Evolutionary conservation across 2,113 vertebrate species (phyloP).

Genomic region (Hydrochoerus hydrochaeris): DNA sequence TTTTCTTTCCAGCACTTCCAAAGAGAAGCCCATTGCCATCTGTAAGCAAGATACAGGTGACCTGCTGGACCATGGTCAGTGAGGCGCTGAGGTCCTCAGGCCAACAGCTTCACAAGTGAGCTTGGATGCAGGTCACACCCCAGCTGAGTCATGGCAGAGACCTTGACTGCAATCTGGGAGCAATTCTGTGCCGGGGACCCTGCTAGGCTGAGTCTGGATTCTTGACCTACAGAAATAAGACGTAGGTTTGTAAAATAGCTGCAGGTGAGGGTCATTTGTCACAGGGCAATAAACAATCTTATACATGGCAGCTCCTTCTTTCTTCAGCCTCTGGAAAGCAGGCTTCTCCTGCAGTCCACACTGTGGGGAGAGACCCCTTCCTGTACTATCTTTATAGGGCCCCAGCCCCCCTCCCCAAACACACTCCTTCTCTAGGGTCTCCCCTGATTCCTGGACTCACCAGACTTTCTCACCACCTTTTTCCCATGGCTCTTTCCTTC

Average conservation of each 20-base stretch:
- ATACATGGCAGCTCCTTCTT: neutral
- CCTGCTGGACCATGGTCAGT: rapidly evolving
- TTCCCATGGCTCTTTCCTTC: rapidly evolving
- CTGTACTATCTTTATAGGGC: neutral
- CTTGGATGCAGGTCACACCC: neutral
- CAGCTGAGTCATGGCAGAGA: neutral
- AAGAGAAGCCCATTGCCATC: neutral
- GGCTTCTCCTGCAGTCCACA: too few species aligned
- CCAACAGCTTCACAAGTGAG: neutral
- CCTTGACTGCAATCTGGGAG: slow-evolving; percentile 40
- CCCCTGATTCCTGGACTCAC: neutral
- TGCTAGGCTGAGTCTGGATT: neutral
- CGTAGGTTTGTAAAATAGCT: neutral
- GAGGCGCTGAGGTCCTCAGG: neutral
- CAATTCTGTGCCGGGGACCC: neutral
- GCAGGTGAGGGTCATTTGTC: neutral
- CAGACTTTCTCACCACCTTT: rapidly evolving
- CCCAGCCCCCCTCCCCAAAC: neutral
- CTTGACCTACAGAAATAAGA: neutral
- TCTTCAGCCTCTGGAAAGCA: neutral
- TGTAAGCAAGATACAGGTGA: neutral
- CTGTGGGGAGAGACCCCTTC: neutral
- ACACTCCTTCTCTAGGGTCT: neutral
- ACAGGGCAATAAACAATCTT: neutral
- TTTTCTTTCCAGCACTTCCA: neutral